A percentile compares a stretch with the other conserved stretches of the same genome.
Evolutionary conservation across 2,888 invertebrate genomes (phyloP).

Genomic region (Phengaris alcon): DNA sequence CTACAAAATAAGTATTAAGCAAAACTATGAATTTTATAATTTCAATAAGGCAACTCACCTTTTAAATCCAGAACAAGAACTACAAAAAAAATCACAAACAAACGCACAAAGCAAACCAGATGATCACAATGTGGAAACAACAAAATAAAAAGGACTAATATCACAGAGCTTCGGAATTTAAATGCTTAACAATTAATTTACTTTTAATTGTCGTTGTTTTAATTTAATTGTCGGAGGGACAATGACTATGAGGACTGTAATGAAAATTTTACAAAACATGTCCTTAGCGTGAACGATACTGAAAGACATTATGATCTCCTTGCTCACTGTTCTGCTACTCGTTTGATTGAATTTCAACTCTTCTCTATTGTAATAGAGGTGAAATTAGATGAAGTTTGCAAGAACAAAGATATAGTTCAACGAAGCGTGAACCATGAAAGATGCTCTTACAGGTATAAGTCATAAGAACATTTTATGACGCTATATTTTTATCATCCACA

Average conservation of each 20-base stretch:
- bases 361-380: slow-evolving; percentile 43
- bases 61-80: not conserved
- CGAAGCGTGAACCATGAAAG: slow-evolving; percentile 71
- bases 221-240: too few species aligned
- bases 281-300: slow-evolving; percentile 58
- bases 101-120: not conserved
- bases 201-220: slow-evolving; percentile 11
- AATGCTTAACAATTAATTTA: slow-evolving; percentile 3
- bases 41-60: not conserved
- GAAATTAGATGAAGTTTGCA: slow-evolving; percentile 43
- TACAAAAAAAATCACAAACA: slow-evolving; percentile 1
- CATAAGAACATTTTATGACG: slow-evolving; percentile 29
- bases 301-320: slow-evolving; percentile 72
- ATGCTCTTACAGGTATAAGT: slow-evolving; percentile 38
- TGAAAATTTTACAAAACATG: slow-evolving; percentile 57
- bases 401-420: slow-evolving; percentile 61
- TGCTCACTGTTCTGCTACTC: slow-evolving; percentile 60
- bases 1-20: too few species aligned
- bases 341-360: slow-evolving; percentile 32
- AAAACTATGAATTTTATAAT: not conserved
- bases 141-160: not conserved
- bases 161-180: not conserved
- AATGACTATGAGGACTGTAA: slow-evolving; percentile 59
- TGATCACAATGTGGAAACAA: not conserved
- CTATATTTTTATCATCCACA: slow-evolving; percentile 19